Conservation (phyloP, 1,140 invertebrate genomes). For the Linepithema humile region DNA sequence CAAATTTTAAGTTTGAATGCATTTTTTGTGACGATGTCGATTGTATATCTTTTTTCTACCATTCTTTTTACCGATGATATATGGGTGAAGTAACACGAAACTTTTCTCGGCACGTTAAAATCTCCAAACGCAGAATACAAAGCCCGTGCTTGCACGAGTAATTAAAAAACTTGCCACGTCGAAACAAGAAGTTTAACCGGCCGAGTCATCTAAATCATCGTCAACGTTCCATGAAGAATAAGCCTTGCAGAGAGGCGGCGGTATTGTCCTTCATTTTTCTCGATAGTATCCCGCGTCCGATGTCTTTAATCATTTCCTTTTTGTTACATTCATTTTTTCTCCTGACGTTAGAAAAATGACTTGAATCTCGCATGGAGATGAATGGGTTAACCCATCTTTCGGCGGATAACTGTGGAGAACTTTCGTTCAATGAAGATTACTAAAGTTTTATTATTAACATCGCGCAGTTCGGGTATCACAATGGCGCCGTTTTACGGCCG, state of each 20-base stretch:
- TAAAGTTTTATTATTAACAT: constrained; percentile 65
- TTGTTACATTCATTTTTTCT: constrained; percentile 8
- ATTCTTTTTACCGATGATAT: constrained; percentile 18
- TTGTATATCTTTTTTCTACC: background rate
- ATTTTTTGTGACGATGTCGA: background rate
- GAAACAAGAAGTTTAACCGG: constrained; percentile 37
- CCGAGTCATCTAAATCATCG: constrained; percentile 49
- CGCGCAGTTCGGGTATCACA: constrained; percentile 61
- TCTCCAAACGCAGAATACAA: constrained; percentile 44
- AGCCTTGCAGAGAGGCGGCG: background rate
- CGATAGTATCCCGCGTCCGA: constrained; percentile 3
- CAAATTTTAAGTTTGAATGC: background rate
- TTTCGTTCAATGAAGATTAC: constrained; percentile 66
- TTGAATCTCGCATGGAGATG: constrained; percentile 1
- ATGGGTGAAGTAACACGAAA: constrained; percentile 2
- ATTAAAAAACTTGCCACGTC: constrained; percentile 52
- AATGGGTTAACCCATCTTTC: constrained; percentile 55
- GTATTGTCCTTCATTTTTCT: constrained; percentile 28
- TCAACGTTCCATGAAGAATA: constrained; percentile 36
- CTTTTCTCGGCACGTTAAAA: constrained; percentile 38
- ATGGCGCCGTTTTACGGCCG: constrained; percentile 53
- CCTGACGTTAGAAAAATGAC: constrained; percentile 8
- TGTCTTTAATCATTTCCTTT: constrained; percentile 21
- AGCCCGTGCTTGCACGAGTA: constrained; percentile 31
- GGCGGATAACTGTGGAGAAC: constrained; percentile 34